These are phyloP conservation scores for Alosa alosa DNA, from an alignment of 2,113 vertebrate species.

Conservation along the genomic window DNA sequence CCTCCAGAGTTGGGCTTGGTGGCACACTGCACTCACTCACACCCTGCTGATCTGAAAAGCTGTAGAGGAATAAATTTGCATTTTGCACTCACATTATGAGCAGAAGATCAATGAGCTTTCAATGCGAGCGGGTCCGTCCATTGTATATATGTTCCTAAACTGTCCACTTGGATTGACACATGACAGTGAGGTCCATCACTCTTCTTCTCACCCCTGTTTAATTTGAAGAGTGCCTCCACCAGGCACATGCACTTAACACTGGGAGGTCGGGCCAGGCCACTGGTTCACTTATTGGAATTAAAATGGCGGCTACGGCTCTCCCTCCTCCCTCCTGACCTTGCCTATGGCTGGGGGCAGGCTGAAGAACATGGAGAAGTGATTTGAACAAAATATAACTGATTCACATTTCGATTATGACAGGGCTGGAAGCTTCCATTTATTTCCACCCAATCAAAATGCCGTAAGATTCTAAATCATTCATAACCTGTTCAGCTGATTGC, in stretches of 20 bases:
- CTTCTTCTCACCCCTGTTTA: slow-evolving; percentile 38
- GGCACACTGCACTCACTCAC: slow-evolving; percentile 53
- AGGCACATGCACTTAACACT: slow-evolving; percentile 38
- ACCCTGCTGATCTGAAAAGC: slow-evolving; percentile 56
- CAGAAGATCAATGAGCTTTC: slow-evolving; percentile 56
- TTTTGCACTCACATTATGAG: slow-evolving; percentile 62
- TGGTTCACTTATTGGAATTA: background rate
- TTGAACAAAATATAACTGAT: background rate
- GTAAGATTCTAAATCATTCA: background rate
- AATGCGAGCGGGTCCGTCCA: slow-evolving; percentile 32
- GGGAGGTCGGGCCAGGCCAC: background rate
- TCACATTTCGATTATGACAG: background rate
- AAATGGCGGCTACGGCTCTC: background rate
- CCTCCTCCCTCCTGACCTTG: background rate
- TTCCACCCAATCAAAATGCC: background rate
- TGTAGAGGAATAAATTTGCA: slow-evolving; percentile 60
- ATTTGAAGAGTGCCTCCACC: slow-evolving; percentile 41
- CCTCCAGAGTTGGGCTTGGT: slow-evolving; percentile 46
- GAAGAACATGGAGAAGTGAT: background rate
- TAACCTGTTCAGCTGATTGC: background rate
- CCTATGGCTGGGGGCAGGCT: background rate
- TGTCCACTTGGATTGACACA: slow-evolving; percentile 41
- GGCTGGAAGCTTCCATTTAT: too few relatives aligned
- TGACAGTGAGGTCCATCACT: slow-evolving; percentile 52
- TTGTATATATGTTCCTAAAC: background rate